These are phyloP conservation scores for Petrophora chlorosata DNA, from an alignment of 2,888 invertebrate species.

Conservation along the genomic window DNA sequence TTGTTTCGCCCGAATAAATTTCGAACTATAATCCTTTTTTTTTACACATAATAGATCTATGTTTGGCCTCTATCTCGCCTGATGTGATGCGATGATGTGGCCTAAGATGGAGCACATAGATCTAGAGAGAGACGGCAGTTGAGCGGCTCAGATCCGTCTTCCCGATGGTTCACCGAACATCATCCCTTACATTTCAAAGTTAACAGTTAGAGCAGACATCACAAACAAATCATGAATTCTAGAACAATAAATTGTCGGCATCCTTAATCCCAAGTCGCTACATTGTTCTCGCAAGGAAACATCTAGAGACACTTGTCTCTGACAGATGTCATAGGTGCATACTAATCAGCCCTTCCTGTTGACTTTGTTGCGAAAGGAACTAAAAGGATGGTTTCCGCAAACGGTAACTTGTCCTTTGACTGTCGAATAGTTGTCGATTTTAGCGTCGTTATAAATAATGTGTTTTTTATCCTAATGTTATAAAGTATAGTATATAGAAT, in stretches of 20 bases:
- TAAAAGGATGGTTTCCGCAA: conserved; percentile 45
- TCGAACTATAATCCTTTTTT: too few species aligned
- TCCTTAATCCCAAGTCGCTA: conserved; percentile 49
- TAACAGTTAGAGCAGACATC: too few species aligned
- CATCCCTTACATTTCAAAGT: too few species aligned
- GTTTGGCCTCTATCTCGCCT: too few species aligned
- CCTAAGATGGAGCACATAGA: too few species aligned
- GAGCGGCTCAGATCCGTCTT: too few species aligned
- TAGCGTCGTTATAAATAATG: not conserved
- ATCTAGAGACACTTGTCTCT: conserved; percentile 39
- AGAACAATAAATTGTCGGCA: conserved; percentile 23
- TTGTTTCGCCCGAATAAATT: too few species aligned
- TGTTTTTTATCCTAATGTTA: too few species aligned
- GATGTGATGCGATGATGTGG: too few species aligned
- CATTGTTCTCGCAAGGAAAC: conserved; percentile 51
- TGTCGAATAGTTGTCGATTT: conserved; percentile 18
- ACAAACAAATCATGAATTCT: conserved; percentile 8
- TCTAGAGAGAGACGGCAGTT: not conserved
- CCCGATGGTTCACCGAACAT: too few species aligned
- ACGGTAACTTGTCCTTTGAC: conserved; percentile 33
- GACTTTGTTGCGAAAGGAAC: conserved; percentile 52
- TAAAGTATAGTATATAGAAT: too few species aligned
- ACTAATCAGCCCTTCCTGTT: conserved; percentile 56
- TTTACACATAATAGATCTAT: too few species aligned
- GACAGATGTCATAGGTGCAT: conserved; percentile 47